Evolutionary conservation across 92 coral and sea anemone species (phyloP).

Genomic region (Heteractis magnifica): DNA sequence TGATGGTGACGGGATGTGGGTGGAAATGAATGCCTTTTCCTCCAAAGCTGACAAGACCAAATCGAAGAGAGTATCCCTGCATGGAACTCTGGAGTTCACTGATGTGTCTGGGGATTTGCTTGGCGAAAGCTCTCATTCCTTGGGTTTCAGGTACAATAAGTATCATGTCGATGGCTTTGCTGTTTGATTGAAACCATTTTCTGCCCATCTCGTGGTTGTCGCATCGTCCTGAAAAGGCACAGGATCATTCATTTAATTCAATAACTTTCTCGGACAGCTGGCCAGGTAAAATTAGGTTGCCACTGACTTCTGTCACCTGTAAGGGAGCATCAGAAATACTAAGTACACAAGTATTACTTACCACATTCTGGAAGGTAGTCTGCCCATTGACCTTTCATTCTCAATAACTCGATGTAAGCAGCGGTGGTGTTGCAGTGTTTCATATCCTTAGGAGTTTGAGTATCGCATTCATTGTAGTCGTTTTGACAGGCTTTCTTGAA

Average conservation of each 20-base stretch:
- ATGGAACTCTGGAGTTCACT: conserved; percentile 46
- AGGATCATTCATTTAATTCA: no score
- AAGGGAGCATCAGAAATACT: not conserved
- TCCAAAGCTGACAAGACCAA: conserved; percentile 91
- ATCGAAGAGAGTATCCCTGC: conserved; percentile 68
- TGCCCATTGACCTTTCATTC: conserved; percentile 85
- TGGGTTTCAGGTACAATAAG: conserved; percentile 86
- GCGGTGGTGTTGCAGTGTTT: conserved; percentile 93
- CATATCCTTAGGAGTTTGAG: conserved; percentile 64
- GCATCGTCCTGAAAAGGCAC: conserved; percentile 51
- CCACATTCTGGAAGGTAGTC: conserved; percentile 90
- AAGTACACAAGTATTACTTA: conserved; percentile 25
- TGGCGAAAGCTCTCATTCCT: conserved; percentile 59
- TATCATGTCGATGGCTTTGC: conserved; percentile 76
- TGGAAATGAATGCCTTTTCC: conserved; percentile 69
- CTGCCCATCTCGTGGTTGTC: conserved; percentile 64
- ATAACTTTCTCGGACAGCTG: not conserved
- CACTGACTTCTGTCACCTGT: not conserved
- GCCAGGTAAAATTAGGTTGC: not conserved
- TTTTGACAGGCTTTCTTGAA: conserved; percentile 82
- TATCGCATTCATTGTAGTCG: conserved; percentile 77
- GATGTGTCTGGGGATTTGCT: conserved; percentile 63
- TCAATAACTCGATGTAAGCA: conserved; percentile 86
- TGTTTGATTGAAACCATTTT: conserved; percentile 77
- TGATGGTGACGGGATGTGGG: conserved; percentile 81